Evolutionary conservation across 2,113 vertebrate genomes (phyloP).

Genomic region (Mustelus asterias): DNA sequence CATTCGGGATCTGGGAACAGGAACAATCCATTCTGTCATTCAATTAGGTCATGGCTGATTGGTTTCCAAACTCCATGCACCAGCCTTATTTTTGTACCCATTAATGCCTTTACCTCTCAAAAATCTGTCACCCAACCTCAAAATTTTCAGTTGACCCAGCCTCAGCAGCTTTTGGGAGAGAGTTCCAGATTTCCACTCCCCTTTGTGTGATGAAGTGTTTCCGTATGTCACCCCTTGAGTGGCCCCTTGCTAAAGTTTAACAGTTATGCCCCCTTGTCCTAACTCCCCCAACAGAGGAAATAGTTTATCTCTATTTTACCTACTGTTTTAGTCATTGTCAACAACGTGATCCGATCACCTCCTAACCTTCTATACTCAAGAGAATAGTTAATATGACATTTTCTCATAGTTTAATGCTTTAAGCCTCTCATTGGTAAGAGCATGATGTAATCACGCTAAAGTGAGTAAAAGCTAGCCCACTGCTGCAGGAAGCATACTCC

Average conservation of each 20-base stretch:
- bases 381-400: background rate
- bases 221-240: background rate
- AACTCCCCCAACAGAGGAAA: background rate
- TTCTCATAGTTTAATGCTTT: background rate
- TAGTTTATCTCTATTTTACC: background rate
- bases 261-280: background rate
- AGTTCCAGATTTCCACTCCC: background rate
- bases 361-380: background rate
- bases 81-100: too few species aligned
- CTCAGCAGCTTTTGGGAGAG: background rate
- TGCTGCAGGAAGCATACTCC: background rate
- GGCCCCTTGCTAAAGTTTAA: background rate
- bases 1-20: too few species aligned
- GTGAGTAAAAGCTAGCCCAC: background rate
- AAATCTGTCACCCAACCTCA: background rate
- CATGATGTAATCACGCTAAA: background rate
- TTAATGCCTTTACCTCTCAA: too few species aligned
- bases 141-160: background rate
- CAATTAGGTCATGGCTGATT: too few species aligned
- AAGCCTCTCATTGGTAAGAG: background rate
- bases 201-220: background rate
- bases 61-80: too few species aligned
- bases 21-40: background rate
- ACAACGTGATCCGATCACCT: background rate
- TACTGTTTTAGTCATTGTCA: background rate